phyloP scores from a whole-genome alignment of 2,113 vertebrate species.

The Hippocampus guttulatus region DNA sequence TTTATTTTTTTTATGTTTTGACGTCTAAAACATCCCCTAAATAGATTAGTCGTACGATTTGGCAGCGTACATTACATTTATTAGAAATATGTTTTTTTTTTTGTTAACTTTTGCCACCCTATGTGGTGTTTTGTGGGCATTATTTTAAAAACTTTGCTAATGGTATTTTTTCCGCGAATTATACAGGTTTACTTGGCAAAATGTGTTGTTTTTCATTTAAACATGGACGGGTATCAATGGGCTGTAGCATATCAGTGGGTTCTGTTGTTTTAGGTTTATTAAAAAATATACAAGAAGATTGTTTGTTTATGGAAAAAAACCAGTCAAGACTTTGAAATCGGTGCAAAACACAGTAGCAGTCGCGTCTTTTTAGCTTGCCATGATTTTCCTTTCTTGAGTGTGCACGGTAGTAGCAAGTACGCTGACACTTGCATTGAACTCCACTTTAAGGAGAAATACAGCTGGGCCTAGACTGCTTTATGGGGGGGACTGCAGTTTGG shows the following conservation, averaged over 20 bases:
- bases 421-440: not conserved
- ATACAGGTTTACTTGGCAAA: not conserved
- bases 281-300: not conserved
- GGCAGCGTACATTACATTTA: too few species aligned
- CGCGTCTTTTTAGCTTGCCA: not conserved
- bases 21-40: too few species aligned
- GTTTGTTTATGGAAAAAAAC: not conserved
- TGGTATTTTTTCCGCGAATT: not conserved
- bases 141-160: too few species aligned
- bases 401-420: not conserved
- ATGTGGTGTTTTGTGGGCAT: too few species aligned
- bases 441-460: not conserved
- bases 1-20: not conserved
- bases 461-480: slow-evolving; percentile 4
- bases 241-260: too few species aligned
- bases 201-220: too few species aligned
- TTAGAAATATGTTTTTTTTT: too few species aligned
- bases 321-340: not conserved
- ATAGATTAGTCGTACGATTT: too few species aligned
- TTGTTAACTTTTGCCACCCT: too few species aligned
- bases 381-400: not conserved
- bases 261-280: not conserved
- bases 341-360: not conserved
- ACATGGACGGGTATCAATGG: too few species aligned
- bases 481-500: slow-evolving; percentile 50